phyloP scores from a whole-genome alignment of 2,113 vertebrate species.

The Perca schrenkii region DNA sequence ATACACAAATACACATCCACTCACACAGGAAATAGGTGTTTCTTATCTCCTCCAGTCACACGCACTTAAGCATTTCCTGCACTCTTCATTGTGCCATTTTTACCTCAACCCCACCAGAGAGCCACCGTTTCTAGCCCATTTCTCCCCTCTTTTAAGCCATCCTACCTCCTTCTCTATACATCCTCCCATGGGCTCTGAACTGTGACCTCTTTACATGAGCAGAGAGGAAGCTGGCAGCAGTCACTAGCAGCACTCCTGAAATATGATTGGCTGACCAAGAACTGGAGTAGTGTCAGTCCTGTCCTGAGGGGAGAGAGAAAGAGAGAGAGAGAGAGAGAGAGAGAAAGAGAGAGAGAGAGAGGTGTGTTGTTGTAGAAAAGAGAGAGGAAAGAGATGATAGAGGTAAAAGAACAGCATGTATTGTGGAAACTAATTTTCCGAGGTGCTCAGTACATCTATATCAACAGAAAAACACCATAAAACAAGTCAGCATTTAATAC shows the following conservation, averaged over 20 bases:
- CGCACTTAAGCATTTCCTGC: constrained; percentile 17
- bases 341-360: not conserved
- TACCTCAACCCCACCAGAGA: constrained; percentile 5
- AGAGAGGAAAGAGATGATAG: not conserved
- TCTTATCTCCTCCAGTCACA: constrained; percentile 47
- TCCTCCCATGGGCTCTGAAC: constrained; percentile 40
- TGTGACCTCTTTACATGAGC: constrained; percentile 54
- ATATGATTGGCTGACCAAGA: constrained; percentile 54
- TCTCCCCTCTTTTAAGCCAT: constrained; percentile 10
- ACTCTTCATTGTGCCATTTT: constrained; percentile 38
- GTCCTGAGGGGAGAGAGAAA: constrained; percentile 28
- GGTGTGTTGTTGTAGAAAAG: not conserved
- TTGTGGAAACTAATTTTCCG: constrained; percentile 13
- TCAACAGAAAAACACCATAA: constrained; percentile 9
- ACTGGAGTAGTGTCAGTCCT: constrained; percentile 18
- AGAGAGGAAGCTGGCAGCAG: constrained; percentile 21
- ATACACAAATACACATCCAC: constrained; percentile 24
- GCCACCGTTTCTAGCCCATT: constrained; percentile 20
- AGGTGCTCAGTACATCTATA: constrained; percentile 10
- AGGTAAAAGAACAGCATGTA: not conserved
- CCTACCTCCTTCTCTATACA: constrained; percentile 13
- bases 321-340: not conserved
- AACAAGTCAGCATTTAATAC: constrained; percentile 28
- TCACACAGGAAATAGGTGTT: constrained; percentile 32
- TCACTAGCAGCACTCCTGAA: constrained; percentile 5